Base-by-base conservation (phyloP, 1,140 invertebrate genomes). In the Trichonephila clavata region DNA sequence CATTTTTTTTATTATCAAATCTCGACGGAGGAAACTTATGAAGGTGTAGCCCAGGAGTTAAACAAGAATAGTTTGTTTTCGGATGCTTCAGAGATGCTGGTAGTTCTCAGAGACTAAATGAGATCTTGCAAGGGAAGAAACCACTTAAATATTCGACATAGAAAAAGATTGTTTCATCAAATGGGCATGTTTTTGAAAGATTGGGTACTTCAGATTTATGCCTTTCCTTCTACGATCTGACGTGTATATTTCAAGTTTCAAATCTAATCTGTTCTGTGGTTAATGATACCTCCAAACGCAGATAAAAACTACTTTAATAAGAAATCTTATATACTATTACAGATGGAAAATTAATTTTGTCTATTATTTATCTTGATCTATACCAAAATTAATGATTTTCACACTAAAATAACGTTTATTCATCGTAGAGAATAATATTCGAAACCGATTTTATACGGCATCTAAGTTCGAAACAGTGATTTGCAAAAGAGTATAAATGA, bases 1-100 rank as follows among this genome's bases (percentile, higher is more conserved):
- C 43, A 20, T 68, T 65, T 77, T 89, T 86, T 50, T 84, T 43
- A 50, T 77, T 89, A 89, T 89, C 87, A 65, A 87, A 84, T 50
- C n/a, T 50, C 32, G 57, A 27, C 16, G 81, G 43, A 59, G 32
- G n/a, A 84, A 87, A 87, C 39, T 87, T 63, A 32, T 61, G 60
- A 87, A 87, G 27, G 20, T 24, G 60, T 21, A 87, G 14, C 20
- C 60, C 32, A 32, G 18, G 81, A 83, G 43, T 83, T 83, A 77
- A 77, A 32, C 20, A 59, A 60, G 83, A 84, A 21, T 84, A 10
- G 50, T 84, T 84, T 21, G 50, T 84, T 84, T 84, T 84, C 83
- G 3, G n/a, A 59, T 32, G 71, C 27, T 18, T 14, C n/a, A 68
- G 24, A 77, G 27, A 39, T 27, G 71, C 32, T 77, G 50, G 50